These are phyloP conservation scores for Habrosyne pyritoides DNA, from an alignment of 2,888 invertebrate genomes.

Conservation along the genomic window DNA sequence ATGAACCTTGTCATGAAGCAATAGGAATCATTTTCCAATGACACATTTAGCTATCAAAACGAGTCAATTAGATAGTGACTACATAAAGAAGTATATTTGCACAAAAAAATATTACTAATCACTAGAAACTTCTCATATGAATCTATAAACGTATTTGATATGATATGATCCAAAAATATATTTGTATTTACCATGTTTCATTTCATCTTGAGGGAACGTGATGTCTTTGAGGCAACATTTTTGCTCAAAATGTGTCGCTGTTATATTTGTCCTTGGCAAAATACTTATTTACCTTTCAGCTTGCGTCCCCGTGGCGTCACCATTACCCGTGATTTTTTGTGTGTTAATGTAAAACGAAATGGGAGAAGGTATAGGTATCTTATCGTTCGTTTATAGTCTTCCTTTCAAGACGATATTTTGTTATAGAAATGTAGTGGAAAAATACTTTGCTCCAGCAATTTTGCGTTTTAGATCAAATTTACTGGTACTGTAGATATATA, in stretches of 20 bases:
- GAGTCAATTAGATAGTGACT: too few relatives aligned
- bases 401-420: background rate
- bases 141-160: conserved; percentile 1
- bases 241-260: background rate
- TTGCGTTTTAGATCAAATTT: too few relatives aligned
- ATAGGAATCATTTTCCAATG: too few relatives aligned
- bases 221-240: conserved; percentile 9
- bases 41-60: too few relatives aligned
- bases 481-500: too few relatives aligned
- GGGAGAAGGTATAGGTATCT: background rate
- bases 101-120: too few relatives aligned
- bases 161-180: conserved; percentile 15
- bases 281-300: background rate
- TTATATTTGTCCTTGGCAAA: background rate
- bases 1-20: too few relatives aligned
- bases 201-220: conserved; percentile 4
- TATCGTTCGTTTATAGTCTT: background rate
- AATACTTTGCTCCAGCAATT: background rate
- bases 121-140: background rate
- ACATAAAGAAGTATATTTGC: too few relatives aligned
- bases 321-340: conserved; percentile 4
- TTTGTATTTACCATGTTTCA: conserved; percentile 10
- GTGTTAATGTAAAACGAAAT: conserved; percentile 7
- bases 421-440: background rate
- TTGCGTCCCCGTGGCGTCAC: background rate